Evolutionary conservation across 2,113 vertebrate genomes (phyloP).

Genomic region (Paratilapia polleni): DNA sequence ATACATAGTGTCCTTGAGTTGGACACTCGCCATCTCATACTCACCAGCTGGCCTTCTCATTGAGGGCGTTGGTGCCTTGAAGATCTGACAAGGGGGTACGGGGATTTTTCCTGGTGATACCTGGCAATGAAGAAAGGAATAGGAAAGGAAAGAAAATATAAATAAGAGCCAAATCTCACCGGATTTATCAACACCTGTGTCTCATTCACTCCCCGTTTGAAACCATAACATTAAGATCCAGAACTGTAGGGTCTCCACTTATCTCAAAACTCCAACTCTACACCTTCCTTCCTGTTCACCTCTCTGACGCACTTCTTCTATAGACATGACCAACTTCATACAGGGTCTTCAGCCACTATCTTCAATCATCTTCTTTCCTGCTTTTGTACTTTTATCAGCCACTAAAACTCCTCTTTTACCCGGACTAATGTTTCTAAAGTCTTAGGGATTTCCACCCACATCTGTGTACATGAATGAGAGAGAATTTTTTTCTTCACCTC

Average conservation of each 20-base stretch:
- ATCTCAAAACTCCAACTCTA: not conserved
- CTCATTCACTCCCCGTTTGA: not conserved
- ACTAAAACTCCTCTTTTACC: not conserved
- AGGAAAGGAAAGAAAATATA: not conserved
- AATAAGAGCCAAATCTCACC: not conserved
- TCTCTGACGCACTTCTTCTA: not conserved
- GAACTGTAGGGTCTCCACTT: not conserved
- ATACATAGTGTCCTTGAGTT: not conserved
- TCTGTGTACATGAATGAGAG: no score
- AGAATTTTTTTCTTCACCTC: no score
- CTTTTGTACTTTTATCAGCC: not conserved
- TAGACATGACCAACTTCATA: not conserved
- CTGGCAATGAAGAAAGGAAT: conserved; percentile 67
- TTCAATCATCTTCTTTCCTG: not conserved
- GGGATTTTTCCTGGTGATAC: conserved; percentile 88
- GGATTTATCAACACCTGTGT: not conserved
- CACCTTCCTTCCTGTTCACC: not conserved
- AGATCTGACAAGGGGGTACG: conserved; percentile 91
- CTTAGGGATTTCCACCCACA: no score
- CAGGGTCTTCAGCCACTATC: not conserved
- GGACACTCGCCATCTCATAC: conserved; percentile 18
- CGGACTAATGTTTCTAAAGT: no score
- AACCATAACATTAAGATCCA: not conserved
- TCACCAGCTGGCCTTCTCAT: conserved; percentile 89
- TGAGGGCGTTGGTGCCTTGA: conserved; percentile 90